Base-by-base conservation (phyloP, 2,888 invertebrate genomes). In the Napeogenes inachia region DNA sequence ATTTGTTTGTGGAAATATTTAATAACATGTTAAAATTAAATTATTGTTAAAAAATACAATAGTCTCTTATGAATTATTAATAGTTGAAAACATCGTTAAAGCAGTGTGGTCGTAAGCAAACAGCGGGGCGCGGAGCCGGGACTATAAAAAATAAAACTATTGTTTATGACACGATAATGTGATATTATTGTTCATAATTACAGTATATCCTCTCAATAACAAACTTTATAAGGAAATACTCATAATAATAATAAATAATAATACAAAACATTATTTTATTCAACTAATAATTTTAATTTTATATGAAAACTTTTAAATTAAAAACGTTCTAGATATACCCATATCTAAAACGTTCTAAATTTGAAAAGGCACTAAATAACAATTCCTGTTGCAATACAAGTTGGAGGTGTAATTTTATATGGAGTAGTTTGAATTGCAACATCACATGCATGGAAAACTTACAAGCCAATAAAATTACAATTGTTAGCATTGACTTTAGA, bases 61-160 rank as follows among this genome's bases (percentile, higher is more conserved):
- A 21, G 21, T 21, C 61, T 64, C 61, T 63, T 64, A 66, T 66
- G 64, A 64, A 64, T 67, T 67, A 60, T 67, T 63, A 61, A 67
- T 67, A 57, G 56, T 59, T 56, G 47, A 38, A 59, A 57, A 42
- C 54, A 45, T 64, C 57, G 62, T 66, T 59, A 64, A 64, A 58
- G 45, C 35, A 21, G 21, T 35, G 6, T 35, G 35, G 35, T 35
- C 6, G 35, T 35, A 5, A 5, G 4, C 4, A 35, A 42, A 42
- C 42, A 10, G 42, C 42, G 42, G 42, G 42, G 12, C 3, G 42
- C 10, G 42, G 42, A 42, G 21, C 21, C 21, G 21, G 21, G 42
- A 42, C 42, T 5, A 5, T 35, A 35, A 35, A 35, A 42, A 10
- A 35, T 38, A 42, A 42, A 10, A 10, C 42, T 42, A 10, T 42